Base-by-base conservation (phyloP, 1,140 invertebrate species). In the Portunus trituberculatus region DNA sequence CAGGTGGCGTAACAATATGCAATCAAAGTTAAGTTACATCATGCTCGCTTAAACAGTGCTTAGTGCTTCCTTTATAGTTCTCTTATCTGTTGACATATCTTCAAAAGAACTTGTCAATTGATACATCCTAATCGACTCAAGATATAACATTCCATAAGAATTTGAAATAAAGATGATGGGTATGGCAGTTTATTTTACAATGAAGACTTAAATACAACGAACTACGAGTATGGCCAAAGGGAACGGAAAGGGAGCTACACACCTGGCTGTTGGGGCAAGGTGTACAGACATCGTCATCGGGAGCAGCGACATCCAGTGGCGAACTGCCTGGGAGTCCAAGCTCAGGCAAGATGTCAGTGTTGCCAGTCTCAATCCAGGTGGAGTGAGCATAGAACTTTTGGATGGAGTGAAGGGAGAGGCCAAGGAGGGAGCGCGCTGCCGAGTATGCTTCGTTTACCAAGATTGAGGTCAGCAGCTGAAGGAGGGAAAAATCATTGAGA, bases 371-470 rank as follows among this genome's bases (percentile, higher is more conserved):
- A 76, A 95, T 28, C 94, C 94, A 95, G 31, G 94, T 95, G 91
- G 94, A 95, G 39, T 95, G 94, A 4, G 94, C 46, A n/a, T 95
- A 95, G 94, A 95, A 95, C 32, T 95, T 95, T 91, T 95, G 94
- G 83, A 95, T 46, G 28, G 94, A 92, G 91, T 95, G 94, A 76
- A 95, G 91, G 4, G 94, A 92, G 52, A 95, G 91, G 39, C 94
- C 94, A 16, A 95, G 84, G 52, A 95, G 94, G 16, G 94, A 93
- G 94, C 94, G 94, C 14, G 94, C 91, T 4, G 94, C 94, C 16
- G 94, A 48, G 91, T 92, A 95, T 14, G 94, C 94, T 45, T 95
- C 94, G 91, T 92, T 86, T 8, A 92, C 48, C 16, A 95, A 31
- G 84, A 95, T 95, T 46, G 94, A 59, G 7, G 94, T 95, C 28